These are phyloP conservation scores for Rhynchopsitta pachyrhyncha DNA, from an alignment of 2,113 vertebrate genomes.

Conservation along the genomic window DNA sequence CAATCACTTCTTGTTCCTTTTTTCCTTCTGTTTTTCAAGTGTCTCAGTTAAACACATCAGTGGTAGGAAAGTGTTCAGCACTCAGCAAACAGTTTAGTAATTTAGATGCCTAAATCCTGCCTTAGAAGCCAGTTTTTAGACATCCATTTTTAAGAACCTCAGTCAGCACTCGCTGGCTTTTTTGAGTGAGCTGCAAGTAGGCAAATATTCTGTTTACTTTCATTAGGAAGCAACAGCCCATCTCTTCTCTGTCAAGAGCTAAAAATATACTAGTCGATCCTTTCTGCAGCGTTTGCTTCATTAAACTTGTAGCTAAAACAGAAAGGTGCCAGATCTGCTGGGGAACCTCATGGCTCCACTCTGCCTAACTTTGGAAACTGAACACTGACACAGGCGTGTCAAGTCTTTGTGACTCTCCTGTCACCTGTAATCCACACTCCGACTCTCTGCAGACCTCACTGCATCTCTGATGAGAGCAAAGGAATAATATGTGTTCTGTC, in stretches of 20 bases:
- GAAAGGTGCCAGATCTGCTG: neutral
- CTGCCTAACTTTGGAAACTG: neutral
- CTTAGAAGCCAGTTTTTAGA: neutral
- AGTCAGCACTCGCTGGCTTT: neutral
- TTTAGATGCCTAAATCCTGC: neutral
- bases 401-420: neutral
- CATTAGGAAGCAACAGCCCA: neutral
- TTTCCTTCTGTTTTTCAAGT: neutral
- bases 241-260: neutral
- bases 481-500: neutral
- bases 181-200: neutral
- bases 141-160: neutral
- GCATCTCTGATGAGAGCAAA: neutral
- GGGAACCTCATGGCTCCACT: neutral
- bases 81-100: neutral
- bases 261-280: neutral
- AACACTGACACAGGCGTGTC: neutral
- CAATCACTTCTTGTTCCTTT: neutral
- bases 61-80: neutral
- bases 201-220: neutral
- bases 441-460: neutral
- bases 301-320: neutral
- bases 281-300: neutral
- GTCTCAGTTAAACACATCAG: neutral
- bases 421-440: neutral